phyloP scores from a whole-genome alignment of 2,797 vertebrate genomes.

The Pipistrellus kuhlii region DNA sequence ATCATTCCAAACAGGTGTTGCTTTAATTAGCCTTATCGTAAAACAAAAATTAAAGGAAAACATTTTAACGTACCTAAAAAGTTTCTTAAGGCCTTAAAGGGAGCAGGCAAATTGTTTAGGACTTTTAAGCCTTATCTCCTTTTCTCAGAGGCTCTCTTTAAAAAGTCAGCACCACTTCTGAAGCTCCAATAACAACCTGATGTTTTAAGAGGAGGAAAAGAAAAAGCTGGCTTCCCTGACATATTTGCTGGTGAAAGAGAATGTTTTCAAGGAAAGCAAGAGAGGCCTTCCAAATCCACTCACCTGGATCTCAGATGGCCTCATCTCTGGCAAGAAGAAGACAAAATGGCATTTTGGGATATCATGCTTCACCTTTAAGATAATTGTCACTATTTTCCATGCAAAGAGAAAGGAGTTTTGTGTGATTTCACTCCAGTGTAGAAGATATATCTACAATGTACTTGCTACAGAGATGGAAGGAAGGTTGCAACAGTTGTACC shows the following conservation, averaged over 20 bases:
- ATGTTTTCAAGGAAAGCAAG: not conserved
- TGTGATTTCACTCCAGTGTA: not conserved
- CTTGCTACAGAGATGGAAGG: not conserved
- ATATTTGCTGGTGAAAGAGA: conserved; percentile 1
- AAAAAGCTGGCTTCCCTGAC: not conserved
- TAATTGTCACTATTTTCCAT: not conserved
- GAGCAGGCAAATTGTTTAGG: conserved; percentile 41
- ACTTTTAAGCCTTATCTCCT: conserved; percentile 72
- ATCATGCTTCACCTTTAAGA: not conserved
- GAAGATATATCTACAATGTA: not conserved
- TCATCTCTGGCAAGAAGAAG: not conserved
- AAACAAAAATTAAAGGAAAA: conserved; percentile 83
- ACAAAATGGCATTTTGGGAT: not conserved
- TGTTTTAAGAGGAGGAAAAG: conserved; percentile 40
- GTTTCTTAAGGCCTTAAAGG: conserved; percentile 68
- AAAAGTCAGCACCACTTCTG: conserved; percentile 59
- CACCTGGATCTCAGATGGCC: not conserved
- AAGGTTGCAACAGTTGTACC: not conserved
- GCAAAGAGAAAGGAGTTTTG: conserved; percentile 49
- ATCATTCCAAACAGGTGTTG: conserved; percentile 88
- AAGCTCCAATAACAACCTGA: conserved; percentile 19
- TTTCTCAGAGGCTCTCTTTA: conserved; percentile 61
- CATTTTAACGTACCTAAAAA: conserved; percentile 68
- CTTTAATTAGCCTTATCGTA: conserved; percentile 84
- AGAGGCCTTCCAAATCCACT: not conserved